Percentiles rank a stretch among this genome's conserved stretches.
phyloP scores from a whole-genome alignment of 2,113 vertebrate species.

The Solea solea region DNA sequence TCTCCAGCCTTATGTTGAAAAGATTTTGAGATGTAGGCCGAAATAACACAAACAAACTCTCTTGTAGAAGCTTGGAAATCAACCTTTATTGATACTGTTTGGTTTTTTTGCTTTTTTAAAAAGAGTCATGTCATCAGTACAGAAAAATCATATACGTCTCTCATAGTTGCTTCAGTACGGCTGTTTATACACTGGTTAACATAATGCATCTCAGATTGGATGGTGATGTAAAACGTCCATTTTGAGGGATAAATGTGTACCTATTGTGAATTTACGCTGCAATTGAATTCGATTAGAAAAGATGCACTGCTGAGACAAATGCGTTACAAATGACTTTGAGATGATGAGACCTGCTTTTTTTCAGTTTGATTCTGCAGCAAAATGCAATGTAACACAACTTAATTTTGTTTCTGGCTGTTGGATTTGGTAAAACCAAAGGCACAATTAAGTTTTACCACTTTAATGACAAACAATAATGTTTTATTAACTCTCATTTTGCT shows the following conservation, averaged over 20 bases:
- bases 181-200: conserved; percentile 69
- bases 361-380: no score
- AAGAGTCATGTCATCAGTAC: conserved; percentile 60
- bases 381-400: no score
- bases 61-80: conserved; percentile 74
- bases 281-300: neutral
- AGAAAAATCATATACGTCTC: conserved; percentile 60
- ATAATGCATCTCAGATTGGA: conserved; percentile 26
- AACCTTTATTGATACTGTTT: conserved; percentile 82
- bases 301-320: neutral
- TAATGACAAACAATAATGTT: no score
- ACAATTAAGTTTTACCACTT: no score
- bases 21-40: neutral
- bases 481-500: no score
- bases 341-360: no score
- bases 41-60: conserved; percentile 27
- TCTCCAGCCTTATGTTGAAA: no score
- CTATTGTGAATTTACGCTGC: neutral
- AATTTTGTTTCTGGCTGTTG: no score
- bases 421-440: no score
- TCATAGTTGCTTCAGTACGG: conserved; percentile 74
- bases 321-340: neutral
- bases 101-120: neutral
- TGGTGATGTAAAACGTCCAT: neutral
- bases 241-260: neutral